These are phyloP conservation scores for Frankliniella intonsa DNA, from an alignment of 2,888 invertebrate species.

Conservation along the genomic window DNA sequence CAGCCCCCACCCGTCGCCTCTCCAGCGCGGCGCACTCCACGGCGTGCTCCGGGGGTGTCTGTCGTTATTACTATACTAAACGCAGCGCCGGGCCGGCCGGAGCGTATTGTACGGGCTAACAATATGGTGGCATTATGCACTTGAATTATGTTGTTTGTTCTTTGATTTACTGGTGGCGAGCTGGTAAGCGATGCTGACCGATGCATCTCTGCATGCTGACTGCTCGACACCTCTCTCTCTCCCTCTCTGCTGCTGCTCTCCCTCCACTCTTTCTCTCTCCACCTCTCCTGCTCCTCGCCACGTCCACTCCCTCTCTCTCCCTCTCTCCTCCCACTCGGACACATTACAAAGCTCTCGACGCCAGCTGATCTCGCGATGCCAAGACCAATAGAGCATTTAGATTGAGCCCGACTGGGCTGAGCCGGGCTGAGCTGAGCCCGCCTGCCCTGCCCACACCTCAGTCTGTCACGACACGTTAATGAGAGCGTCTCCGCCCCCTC, in stretches of 20 bases:
- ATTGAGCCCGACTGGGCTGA: neutral
- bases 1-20: conserved; percentile 19
- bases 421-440: too few species aligned
- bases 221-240: neutral
- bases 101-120: neutral
- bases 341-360: neutral
- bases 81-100: neutral
- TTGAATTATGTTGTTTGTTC: conserved; percentile 27
- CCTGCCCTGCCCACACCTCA: neutral
- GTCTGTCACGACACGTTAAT: neutral
- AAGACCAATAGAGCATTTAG: conserved; percentile 12
- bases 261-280: neutral
- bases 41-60: conserved; percentile 30
- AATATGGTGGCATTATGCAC: conserved; percentile 20
- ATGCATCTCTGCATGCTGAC: neutral
- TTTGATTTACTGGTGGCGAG: conserved; percentile 23
- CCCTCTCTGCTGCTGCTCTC: neutral
- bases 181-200: conserved; percentile 18
- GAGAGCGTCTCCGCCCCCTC: neutral
- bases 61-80: neutral
- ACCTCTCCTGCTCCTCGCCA: neutral
- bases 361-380: neutral
- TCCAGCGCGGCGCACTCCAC: conserved; percentile 27
- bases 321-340: neutral
- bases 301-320: neutral